A percentile compares a stretch with the other conserved stretches of the same genome.
phyloP scores from a whole-genome alignment of 2,113 vertebrate genomes.

The Callipepla californica region DNA sequence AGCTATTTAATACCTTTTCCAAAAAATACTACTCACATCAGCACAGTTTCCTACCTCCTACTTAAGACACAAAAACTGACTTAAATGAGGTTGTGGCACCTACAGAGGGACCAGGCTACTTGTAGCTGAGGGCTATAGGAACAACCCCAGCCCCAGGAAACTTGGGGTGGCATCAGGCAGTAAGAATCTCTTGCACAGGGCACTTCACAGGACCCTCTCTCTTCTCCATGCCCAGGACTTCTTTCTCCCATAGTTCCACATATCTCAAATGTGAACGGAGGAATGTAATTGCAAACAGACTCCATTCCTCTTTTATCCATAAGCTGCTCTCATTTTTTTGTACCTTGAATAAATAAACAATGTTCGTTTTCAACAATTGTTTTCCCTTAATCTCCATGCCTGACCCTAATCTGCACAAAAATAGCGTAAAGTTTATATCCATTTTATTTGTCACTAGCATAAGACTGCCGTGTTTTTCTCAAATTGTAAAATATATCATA shows the following conservation, averaged over 20 bases:
- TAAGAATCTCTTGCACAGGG: background rate
- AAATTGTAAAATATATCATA: background rate
- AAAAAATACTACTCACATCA: background rate
- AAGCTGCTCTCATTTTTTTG: background rate
- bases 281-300: background rate
- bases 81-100: background rate
- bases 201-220: background rate
- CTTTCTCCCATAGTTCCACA: background rate
- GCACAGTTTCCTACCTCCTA: background rate
- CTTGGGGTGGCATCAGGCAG: accelerated
- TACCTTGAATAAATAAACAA: background rate
- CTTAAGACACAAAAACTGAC: background rate
- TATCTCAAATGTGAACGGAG: background rate
- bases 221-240: background rate
- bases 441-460: background rate
- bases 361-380: background rate
- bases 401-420: background rate
- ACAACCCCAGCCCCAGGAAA: accelerated
- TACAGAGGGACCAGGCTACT: background rate
- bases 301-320: background rate
- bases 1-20: conserved; percentile 5
- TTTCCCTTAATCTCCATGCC: background rate
- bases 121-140: background rate
- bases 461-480: background rate
- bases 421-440: background rate